Percentiles rank a stretch among this genome's conserved stretches.
phyloP scores from a whole-genome alignment of 2,797 vertebrate genomes.

The Poeciliopsis infans region DNA sequence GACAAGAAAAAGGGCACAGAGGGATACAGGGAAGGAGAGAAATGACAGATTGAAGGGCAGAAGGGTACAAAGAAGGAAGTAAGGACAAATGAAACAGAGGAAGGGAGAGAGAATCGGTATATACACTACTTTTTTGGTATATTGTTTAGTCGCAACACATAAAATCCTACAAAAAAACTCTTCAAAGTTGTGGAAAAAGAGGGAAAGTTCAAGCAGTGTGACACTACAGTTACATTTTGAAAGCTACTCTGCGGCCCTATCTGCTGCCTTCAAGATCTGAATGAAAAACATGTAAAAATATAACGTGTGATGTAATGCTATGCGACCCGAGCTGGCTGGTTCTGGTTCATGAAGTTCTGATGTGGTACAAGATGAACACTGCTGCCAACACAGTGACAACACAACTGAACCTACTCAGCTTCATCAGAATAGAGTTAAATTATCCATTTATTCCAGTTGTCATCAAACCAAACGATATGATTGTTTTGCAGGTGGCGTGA shows the following conservation, averaged over 20 bases:
- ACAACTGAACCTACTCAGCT: neutral
- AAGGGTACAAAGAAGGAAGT: neutral
- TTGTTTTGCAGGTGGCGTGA: neutral
- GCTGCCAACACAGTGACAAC: neutral
- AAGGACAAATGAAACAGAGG: neutral
- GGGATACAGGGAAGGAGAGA: neutral
- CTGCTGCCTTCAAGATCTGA: slow-evolving; percentile 9
- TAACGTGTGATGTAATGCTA: slow-evolving; percentile 38
- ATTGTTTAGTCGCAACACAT: neutral
- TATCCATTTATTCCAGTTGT: slow-evolving; percentile 13
- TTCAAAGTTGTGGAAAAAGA: neutral
- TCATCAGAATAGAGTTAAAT: neutral
- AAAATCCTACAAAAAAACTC: neutral
- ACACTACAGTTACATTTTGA: neutral
- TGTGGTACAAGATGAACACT: slow-evolving; percentile 1
- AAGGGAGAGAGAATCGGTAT: too few relatives aligned
- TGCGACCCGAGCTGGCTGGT: slow-evolving; percentile 11
- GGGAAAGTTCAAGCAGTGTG: neutral
- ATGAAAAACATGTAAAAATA: slow-evolving; percentile 50
- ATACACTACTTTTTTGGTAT: too few relatives aligned
- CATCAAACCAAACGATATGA: slow-evolving; percentile 30
- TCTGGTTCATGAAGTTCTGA: slow-evolving; percentile 2
- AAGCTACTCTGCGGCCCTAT: neutral
- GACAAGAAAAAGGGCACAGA: neutral
- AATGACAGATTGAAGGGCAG: neutral